Evolutionary conservation across 1,140 invertebrate genomes (phyloP).

Genomic region (Drosophila takahashii): DNA sequence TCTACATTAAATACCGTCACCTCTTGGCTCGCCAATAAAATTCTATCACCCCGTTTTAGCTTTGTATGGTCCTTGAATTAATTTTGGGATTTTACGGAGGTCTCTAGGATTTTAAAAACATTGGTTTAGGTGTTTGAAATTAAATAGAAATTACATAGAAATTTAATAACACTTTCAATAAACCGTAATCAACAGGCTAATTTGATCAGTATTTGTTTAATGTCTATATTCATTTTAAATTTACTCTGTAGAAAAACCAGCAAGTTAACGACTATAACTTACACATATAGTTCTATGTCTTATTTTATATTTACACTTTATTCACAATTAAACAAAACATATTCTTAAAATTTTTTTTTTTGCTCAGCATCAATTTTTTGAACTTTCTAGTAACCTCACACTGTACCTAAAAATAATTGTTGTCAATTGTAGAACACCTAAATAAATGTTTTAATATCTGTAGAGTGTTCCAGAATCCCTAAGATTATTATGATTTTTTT

Average conservation of each 20-base stretch:
- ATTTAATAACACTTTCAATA: too few relatives aligned
- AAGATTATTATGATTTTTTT: neutral
- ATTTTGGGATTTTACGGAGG: neutral
- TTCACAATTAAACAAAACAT: neutral
- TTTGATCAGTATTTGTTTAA: too few relatives aligned
- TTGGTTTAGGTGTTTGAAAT: neutral
- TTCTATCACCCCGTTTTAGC: neutral
- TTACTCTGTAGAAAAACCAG: too few relatives aligned
- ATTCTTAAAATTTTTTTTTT: too few relatives aligned
- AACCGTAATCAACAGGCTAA: neutral
- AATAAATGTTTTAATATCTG: neutral
- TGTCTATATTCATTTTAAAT: too few relatives aligned
- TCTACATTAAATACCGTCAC: slow-evolving; percentile 77
- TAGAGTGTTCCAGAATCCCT: neutral
- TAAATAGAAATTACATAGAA: neutral
- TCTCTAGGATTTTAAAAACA: neutral
- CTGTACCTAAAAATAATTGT: neutral
- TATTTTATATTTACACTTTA: neutral
- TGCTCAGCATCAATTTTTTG: too few relatives aligned
- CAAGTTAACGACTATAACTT: too few relatives aligned
- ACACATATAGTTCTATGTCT: too few relatives aligned
- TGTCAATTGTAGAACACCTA: neutral
- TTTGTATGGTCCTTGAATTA: slow-evolving; percentile 4
- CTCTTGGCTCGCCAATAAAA: slow-evolving; percentile 60
- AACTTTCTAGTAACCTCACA: neutral